These are phyloP conservation scores for Drosophila ananassae DNA, from an alignment of 1,140 invertebrate species.

Conservation along the genomic window DNA sequence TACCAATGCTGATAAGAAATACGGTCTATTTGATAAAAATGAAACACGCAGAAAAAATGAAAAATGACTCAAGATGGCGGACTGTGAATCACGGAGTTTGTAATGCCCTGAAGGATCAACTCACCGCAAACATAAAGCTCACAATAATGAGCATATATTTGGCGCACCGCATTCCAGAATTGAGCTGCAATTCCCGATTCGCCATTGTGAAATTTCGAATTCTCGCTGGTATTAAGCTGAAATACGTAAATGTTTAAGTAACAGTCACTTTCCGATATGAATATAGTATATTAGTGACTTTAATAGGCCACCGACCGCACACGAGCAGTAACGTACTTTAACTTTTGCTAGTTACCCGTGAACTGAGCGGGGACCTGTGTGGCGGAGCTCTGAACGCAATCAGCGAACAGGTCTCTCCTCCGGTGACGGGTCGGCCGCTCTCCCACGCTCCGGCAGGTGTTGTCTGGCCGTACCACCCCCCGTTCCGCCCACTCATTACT, in stretches of 20 bases:
- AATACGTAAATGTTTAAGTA: slow-evolving; percentile 37
- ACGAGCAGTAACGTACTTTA: slow-evolving; percentile 56
- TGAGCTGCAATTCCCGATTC: slow-evolving; percentile 84
- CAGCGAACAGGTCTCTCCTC: slow-evolving; percentile 19
- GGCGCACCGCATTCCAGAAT: slow-evolving; percentile 91
- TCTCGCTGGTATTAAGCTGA: slow-evolving; percentile 14
- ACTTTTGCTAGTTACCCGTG: slow-evolving; percentile 72
- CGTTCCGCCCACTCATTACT: slow-evolving; percentile 11
- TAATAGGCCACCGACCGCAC: slow-evolving; percentile 20
- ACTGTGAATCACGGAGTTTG: slow-evolving; percentile 8
- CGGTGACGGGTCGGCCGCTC: background rate
- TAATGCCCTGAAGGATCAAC: slow-evolving; percentile 81
- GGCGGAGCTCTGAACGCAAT: slow-evolving; percentile 60
- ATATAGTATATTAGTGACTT: slow-evolving; percentile 35
- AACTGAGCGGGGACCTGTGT: slow-evolving; percentile 57
- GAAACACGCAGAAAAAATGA: slow-evolving; percentile 11
- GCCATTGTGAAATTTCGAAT: slow-evolving; percentile 56
- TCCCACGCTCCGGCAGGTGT: slow-evolving; percentile 30
- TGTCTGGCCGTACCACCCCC: slow-evolving; percentile 13
- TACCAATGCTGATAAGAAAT: slow-evolving; percentile 33
- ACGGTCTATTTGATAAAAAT: slow-evolving; percentile 22
- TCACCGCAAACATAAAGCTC: slow-evolving; percentile 94
- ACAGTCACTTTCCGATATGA: slow-evolving; percentile 30
- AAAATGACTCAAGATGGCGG: slow-evolving; percentile 59
- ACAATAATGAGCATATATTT: slow-evolving; percentile 93